Evolutionary conservation across 1,140 invertebrate genomes (phyloP).

Genomic region (Drosophila ogumai): DNA sequence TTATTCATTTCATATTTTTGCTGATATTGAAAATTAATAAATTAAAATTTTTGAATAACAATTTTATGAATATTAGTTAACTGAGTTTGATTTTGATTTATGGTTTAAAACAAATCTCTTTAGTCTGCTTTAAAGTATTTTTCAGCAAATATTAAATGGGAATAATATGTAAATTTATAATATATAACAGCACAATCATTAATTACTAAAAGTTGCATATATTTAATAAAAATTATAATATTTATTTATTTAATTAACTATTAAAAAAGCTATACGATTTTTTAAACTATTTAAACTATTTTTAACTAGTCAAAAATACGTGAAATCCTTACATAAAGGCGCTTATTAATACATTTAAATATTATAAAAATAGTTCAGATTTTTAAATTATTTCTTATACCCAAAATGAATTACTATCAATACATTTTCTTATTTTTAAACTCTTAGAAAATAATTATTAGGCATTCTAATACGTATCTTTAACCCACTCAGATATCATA

Average conservation of each 20-base stretch:
- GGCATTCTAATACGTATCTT: not conserved
- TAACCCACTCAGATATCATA: not conserved
- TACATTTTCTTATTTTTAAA: too few species aligned
- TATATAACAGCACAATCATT: not conserved
- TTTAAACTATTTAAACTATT: not conserved
- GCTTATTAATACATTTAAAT: too few species aligned
- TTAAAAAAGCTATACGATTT: too few species aligned
- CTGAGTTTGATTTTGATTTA: not conserved
- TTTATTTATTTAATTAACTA: not conserved
- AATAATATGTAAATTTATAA: slow-evolving; percentile 6
- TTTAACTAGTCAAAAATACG: too few species aligned
- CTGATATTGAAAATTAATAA: not conserved
- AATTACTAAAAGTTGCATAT: not conserved
- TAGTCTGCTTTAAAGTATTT: not conserved
- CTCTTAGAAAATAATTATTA: too few species aligned
- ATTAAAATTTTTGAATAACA: not conserved
- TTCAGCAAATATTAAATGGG: not conserved
- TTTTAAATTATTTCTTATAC: too few species aligned
- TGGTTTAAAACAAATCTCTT: too few species aligned
- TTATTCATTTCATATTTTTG: not conserved
- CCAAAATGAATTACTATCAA: too few species aligned
- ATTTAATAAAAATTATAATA: not conserved
- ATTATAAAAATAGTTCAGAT: too few species aligned
- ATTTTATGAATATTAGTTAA: not conserved
- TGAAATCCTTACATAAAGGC: too few species aligned